phyloP scores from a whole-genome alignment of 2,113 vertebrate genomes.

The Mus spicilegus region DNA sequence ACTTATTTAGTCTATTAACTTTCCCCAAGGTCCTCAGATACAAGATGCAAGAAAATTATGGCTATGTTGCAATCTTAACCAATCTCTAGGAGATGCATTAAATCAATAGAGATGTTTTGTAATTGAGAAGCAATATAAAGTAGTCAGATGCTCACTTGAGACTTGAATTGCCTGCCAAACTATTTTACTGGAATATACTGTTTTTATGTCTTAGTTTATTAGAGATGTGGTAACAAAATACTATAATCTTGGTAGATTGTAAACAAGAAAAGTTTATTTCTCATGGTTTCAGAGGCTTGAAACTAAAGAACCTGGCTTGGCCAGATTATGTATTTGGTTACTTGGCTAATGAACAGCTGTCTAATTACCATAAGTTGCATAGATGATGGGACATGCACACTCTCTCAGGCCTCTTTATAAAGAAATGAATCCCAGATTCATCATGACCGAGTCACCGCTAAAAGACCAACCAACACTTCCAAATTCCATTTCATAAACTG shows the following conservation, averaged over 20 bases:
- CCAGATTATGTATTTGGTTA: neutral
- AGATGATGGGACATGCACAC: neutral
- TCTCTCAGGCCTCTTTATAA: neutral
- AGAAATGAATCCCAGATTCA: neutral
- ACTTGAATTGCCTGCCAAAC: neutral
- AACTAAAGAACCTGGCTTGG: neutral
- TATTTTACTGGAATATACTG: neutral
- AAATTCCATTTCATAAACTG: neutral
- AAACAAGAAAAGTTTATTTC: neutral
- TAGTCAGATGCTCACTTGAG: neutral
- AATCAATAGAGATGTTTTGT: conserved; percentile 3
- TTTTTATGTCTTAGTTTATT: neutral
- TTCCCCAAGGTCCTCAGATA: neutral
- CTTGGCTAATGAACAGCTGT: neutral
- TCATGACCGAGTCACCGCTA: neutral
- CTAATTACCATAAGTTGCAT: neutral
- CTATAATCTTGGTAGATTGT: neutral
- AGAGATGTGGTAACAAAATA: neutral
- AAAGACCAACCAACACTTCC: neutral
- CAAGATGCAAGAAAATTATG: neutral
- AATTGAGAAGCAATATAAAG: conserved; percentile 36
- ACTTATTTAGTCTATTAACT: neutral
- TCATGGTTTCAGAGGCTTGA: neutral
- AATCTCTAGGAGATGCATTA: neutral
- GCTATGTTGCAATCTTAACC: conserved; percentile 26